Base-by-base conservation (phyloP, 92 coral and sea anemone genomes). In the Siderastrea radians region DNA sequence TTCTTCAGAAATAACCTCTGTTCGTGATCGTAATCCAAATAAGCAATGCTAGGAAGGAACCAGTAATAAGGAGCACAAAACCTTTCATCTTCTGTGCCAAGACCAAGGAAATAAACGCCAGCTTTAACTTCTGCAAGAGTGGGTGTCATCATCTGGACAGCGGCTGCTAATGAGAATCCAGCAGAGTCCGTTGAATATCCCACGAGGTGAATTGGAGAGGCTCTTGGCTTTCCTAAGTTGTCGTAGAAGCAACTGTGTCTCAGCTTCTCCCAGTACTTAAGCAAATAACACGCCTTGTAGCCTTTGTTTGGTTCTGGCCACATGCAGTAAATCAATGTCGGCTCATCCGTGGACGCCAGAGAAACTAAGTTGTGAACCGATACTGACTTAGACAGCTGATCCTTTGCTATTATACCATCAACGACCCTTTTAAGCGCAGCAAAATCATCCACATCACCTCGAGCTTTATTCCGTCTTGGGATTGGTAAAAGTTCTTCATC, bases 101-200 rank as follows among this genome's bases (percentile, higher is more conserved):
- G 87, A 15, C 91, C 86, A 11, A 87, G 91, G 46, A 80, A 80
- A 17, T 11, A 44, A 72, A 87, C 47, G 12, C 81, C 82, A 47
- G 46, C 64, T 54, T 7, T 9, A 47, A 88, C 79, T 75, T 88
- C 88, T 55, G 3, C 44, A 5, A 64, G 43, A 50, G 63, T 82
- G 13, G 84, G 86, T 12, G 86, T 87, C 62, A 87, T 57, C 51
- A 87, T 12, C 26, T 78, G 85, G 13, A 84, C 49, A 45, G 89
- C 67, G 49, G 92, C 89, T 5, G 85, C 74, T 77, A 89, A 61
- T 9, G 92, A 88, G 65, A 88, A 88, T 47, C 87, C 88, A 49
- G 88, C 80, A 67, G 92, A 75, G 64, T 89, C 88, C 6, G 92
- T 89, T 7, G 92, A 83, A 69, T 54, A 83, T 66, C 84, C 88